phyloP scores from a whole-genome alignment of 2,113 vertebrate genomes.

The Cygnus buccinator region DNA sequence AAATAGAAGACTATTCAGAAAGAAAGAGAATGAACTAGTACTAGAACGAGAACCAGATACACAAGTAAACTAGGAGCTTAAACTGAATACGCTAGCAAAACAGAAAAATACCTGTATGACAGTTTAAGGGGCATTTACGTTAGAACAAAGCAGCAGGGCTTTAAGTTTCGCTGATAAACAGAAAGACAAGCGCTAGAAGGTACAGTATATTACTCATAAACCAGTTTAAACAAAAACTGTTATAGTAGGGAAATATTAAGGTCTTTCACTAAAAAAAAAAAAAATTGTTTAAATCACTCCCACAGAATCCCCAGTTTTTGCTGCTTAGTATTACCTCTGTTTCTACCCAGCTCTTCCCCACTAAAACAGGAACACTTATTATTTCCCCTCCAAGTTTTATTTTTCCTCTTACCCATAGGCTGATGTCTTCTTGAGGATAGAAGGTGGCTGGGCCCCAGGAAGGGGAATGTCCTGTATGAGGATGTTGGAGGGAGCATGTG shows the following conservation, averaged over 20 bases:
- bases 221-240: neutral
- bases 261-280: neutral
- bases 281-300: neutral
- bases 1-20: neutral
- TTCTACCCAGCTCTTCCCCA: neutral
- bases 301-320: neutral
- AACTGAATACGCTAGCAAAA: neutral
- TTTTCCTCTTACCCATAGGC: constrained; percentile 84
- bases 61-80: neutral
- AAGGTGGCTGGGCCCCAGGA: constrained; percentile 96
- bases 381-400: neutral
- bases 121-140: neutral
- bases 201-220: neutral
- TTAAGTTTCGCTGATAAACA: neutral
- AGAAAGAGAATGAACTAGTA: neutral
- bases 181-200: neutral
- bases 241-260: neutral
- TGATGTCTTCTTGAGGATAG: constrained; percentile 94
- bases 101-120: neutral
- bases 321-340: neutral
- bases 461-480: constrained; percentile 97
- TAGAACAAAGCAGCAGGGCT: neutral
- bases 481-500: constrained; percentile 97
- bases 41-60: neutral
- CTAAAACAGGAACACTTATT: no score